Evolutionary conservation across 2,797 vertebrate genomes (phyloP), one percentile per base, ranked within the genome.

Genomic region (Toxotes lorentzi): DNA sequence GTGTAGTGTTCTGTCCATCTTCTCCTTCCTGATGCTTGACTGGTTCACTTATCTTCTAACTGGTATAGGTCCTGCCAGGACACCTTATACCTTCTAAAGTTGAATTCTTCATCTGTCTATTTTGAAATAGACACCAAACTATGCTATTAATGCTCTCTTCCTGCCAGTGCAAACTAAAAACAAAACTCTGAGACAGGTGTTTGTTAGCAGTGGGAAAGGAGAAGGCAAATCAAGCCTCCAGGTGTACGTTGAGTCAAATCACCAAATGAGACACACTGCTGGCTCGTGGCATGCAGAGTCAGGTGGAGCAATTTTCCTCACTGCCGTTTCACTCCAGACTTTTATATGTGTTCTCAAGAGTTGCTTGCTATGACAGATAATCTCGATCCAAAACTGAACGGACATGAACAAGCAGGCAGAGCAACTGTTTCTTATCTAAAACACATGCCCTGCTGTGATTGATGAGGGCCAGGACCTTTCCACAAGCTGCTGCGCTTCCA

Each of bases 191-290:
- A 66, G 5, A 21, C 1, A 32, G 56, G 14, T 70, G 82, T 79
- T 82, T 88, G 62, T 51, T 56, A 85, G 65, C 73, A 75, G 71
- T 59, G 60, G 59, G 83, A 70, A 67, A 64, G 63, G 66, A 70
- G 64, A 34, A 68, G 47, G 73, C 51, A 56, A 69, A 88, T 85
- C 79, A 84, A 81, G 78, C 62, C 76, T 83, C 65, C 86, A 83
- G 89, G 87, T 91, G 86, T 54, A 59, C n/a, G n/a, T n/a, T 1
- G 85, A 83, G 70, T 79, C 70, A 87, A 81, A 90, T 90, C 85
- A 86, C 76, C 68, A 81, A 89, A 85, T 73, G 60, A 81, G 87
- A 87, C 63, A 7, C 38, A 10, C 82, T 27, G 81, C 76, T 88
- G 85, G 73, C 68, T 90, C 12, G 2, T 69, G 64, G 70, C 89